A percentile compares a stretch with the other conserved stretches of the same genome.
Evolutionary conservation across 2,797 vertebrate genomes (phyloP).

Genomic region (Epinephelus malabaricus): DNA sequence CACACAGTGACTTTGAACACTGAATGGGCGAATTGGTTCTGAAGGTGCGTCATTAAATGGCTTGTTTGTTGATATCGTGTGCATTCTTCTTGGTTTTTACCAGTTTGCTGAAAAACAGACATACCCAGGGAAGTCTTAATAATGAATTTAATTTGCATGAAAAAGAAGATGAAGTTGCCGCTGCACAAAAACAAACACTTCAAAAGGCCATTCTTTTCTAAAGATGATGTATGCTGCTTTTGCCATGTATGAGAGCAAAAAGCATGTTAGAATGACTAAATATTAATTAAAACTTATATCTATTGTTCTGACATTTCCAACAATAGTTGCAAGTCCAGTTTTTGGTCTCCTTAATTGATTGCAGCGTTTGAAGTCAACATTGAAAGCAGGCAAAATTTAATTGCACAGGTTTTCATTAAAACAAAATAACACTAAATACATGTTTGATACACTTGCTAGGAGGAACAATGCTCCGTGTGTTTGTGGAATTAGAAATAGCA

Average conservation of each 20-base stretch:
- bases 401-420: slow-evolving; percentile 46
- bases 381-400: slow-evolving; percentile 50
- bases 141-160: slow-evolving; percentile 64
- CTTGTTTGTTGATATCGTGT: slow-evolving; percentile 55
- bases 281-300: slow-evolving; percentile 52
- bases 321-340: slow-evolving; percentile 30
- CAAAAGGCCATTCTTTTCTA: slow-evolving; percentile 50
- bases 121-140: slow-evolving; percentile 35
- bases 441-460: slow-evolving; percentile 49
- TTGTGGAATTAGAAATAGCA: slow-evolving; percentile 64
- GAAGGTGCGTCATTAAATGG: slow-evolving; percentile 46
- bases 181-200: slow-evolving; percentile 54
- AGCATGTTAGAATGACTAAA: slow-evolving; percentile 41
- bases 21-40: slow-evolving; percentile 43
- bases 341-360: slow-evolving; percentile 59
- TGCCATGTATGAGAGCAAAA: slow-evolving; percentile 43
- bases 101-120: slow-evolving; percentile 36
- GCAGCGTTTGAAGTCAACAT: slow-evolving; percentile 61
- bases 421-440: slow-evolving; percentile 45
- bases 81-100: slow-evolving; percentile 39
- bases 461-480: slow-evolving; percentile 55
- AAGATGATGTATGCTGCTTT: slow-evolving; percentile 36
- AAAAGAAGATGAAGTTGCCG: slow-evolving; percentile 36
- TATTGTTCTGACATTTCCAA: slow-evolving; percentile 43
- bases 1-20: slow-evolving; percentile 40